Conservation (phyloP, 1,140 invertebrate species). For the Pteromalus puparum region DNA sequence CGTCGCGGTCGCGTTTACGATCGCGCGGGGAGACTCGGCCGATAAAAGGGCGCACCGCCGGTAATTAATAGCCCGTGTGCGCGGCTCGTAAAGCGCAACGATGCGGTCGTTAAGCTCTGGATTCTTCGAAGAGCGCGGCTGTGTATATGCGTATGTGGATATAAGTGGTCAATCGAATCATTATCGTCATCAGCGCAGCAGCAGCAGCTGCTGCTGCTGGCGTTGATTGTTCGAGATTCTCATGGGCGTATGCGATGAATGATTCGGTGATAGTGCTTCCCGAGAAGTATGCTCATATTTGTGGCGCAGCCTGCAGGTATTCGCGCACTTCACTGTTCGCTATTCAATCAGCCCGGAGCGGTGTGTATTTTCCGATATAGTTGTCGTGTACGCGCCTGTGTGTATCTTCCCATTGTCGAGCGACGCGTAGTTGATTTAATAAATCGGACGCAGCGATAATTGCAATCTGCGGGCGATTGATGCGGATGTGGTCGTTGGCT, state of each 20-base stretch:
- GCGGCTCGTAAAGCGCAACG: conserved; percentile 14
- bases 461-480: not conserved
- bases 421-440: not conserved
- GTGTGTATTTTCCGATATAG: not conserved
- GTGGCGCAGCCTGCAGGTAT: not conserved
- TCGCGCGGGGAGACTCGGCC: not conserved
- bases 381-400: not conserved
- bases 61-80: conserved; percentile 31
- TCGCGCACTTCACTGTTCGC: not conserved
- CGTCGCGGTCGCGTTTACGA: not conserved
- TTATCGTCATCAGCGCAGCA: not conserved
- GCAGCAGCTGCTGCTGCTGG: not conserved
- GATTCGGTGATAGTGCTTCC: not conserved
- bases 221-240: conserved; percentile 10
- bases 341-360: not conserved
- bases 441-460: not conserved
- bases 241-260: not conserved
- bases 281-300: conserved; percentile 1
- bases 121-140: not conserved
- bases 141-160: too few species aligned
- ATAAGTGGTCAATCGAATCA: not conserved
- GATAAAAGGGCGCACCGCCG: not conserved
- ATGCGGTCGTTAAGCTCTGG: not conserved
- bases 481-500: not conserved
- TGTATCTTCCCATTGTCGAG: not conserved